These are phyloP conservation scores for Argyrosomus regius DNA, from an alignment of 2,797 vertebrate species.

Conservation along the genomic window DNA sequence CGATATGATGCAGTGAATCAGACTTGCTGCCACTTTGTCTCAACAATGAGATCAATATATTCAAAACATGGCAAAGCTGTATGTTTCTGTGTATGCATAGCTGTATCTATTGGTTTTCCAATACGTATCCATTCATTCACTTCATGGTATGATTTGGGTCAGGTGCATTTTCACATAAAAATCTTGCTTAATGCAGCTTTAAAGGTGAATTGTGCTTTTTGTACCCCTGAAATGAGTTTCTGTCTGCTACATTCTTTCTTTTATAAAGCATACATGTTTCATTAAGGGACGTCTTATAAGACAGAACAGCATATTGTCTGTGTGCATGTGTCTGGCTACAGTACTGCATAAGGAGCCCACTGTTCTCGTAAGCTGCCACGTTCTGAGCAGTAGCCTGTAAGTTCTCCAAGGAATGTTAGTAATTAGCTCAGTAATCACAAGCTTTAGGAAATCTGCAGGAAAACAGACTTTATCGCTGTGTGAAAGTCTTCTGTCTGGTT, in stretches of 20 bases:
- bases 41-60: too few relatives aligned
- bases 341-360: conserved; percentile 75
- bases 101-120: neutral
- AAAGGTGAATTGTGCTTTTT: conserved; percentile 6
- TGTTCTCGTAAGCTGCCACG: conserved; percentile 76
- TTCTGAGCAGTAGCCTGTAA: conserved; percentile 71
- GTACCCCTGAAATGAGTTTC: conserved; percentile 24
- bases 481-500: conserved; percentile 65
- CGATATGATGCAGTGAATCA: neutral
- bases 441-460: conserved; percentile 83
- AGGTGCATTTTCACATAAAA: conserved; percentile 26
- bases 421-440: conserved; percentile 85
- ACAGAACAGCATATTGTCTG: conserved; percentile 73
- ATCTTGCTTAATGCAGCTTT: conserved; percentile 7
- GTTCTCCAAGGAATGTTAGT: conserved; percentile 84
- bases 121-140: neutral
- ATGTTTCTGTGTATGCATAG: neutral
- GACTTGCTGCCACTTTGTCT: too few relatives aligned
- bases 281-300: conserved; percentile 41
- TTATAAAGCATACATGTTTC: conserved; percentile 58
- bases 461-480: conserved; percentile 75
- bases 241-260: conserved; percentile 49
- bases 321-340: conserved; percentile 53
- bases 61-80: neutral
- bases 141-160: neutral